Percentiles rank a stretch among this genome's conserved stretches.
phyloP scores from a whole-genome alignment of 2,113 vertebrate species.

The Corapipo altera region DNA sequence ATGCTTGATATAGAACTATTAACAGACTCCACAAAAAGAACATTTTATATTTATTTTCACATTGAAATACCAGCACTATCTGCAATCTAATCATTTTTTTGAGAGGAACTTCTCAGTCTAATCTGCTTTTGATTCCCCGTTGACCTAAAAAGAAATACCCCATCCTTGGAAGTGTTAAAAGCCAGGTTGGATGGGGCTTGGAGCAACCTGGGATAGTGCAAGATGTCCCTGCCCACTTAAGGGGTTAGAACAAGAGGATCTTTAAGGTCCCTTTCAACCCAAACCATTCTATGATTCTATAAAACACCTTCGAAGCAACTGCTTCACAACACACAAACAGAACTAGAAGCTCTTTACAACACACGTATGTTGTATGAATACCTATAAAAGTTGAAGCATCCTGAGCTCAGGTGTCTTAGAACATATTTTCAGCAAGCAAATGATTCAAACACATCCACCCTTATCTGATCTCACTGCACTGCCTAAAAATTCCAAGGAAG shows the following conservation, averaged over 20 bases:
- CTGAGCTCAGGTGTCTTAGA: neutral
- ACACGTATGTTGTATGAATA: rapidly evolving
- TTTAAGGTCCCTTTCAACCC: neutral
- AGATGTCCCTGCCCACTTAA: neutral
- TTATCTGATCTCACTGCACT: neutral
- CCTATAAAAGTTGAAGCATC: rapidly evolving
- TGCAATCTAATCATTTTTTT: neutral
- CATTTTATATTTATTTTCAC: neutral
- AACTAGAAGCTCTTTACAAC: neutral
- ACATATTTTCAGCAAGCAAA: neutral
- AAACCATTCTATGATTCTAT: neutral
- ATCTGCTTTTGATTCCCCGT: neutral
- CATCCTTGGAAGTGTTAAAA: neutral
- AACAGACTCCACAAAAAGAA: neutral
- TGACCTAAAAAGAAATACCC: neutral
- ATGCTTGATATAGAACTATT: neutral
- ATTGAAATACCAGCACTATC: neutral
- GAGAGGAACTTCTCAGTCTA: neutral
- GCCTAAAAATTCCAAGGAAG: neutral
- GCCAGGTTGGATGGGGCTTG: neutral
- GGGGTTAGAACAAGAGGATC: neutral
- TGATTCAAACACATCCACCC: neutral
- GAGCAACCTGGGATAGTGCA: neutral
- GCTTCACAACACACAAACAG: neutral
- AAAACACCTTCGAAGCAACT: neutral